These are phyloP conservation scores for Mergus octosetaceus DNA, from an alignment of 2,797 vertebrate genomes.

Conservation along the genomic window DNA sequence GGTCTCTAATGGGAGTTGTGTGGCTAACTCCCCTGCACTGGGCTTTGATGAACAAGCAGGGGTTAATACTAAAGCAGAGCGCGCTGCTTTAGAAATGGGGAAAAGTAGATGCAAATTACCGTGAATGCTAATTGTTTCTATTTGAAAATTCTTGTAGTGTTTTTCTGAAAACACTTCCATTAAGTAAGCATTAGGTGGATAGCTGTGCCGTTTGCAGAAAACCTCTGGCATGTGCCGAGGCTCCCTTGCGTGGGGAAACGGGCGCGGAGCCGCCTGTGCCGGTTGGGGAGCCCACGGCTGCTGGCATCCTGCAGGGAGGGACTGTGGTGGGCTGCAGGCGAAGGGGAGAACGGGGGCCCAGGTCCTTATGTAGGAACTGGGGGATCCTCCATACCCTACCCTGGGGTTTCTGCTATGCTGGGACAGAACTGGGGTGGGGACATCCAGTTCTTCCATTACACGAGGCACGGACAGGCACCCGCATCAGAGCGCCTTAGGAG, in stretches of 20 bases:
- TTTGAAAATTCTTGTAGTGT: slow-evolving; percentile 71
- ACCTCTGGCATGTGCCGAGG: neutral
- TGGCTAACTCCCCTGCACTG: slow-evolving; percentile 32
- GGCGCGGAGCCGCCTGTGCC: neutral
- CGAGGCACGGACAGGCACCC: fast-evolving
- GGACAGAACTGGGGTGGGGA: neutral
- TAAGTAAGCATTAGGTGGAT: slow-evolving; percentile 68
- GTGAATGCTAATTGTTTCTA: slow-evolving; percentile 76
- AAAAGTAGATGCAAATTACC: slow-evolving; percentile 73
- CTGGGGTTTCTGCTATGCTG: neutral
- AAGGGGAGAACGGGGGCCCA: too few species aligned
- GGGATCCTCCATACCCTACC: fast-evolving
- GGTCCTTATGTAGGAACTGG: neutral
- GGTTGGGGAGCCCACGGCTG: slow-evolving; percentile 16
- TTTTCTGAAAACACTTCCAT: slow-evolving; percentile 72
- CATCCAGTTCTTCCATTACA: neutral
- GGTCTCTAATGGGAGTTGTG: slow-evolving; percentile 57
- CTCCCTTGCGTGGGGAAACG: slow-evolving; percentile 36
- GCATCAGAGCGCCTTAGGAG: neutral
- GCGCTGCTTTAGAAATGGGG: slow-evolving; percentile 55
- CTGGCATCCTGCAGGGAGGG: neutral
- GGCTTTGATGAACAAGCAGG: slow-evolving; percentile 49
- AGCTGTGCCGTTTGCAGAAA: slow-evolving; percentile 47
- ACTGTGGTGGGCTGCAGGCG: neutral
- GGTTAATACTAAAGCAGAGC: slow-evolving; percentile 63